Conservation (phyloP, 2,113 vertebrate species). For the Varanus salvator region DNA sequence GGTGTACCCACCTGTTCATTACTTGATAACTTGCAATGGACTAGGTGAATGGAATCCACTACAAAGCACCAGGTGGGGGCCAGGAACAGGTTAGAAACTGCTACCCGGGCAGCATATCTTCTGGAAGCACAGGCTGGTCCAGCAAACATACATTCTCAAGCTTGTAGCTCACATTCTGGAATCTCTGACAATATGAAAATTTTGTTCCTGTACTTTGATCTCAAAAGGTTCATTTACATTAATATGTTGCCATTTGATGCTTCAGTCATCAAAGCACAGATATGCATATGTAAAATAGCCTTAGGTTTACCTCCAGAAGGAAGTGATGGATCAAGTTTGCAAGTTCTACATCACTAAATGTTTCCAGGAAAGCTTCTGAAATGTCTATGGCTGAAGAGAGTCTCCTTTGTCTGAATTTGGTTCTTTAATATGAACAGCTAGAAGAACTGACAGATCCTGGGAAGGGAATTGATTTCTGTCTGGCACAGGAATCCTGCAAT, state of each 20-base stretch:
- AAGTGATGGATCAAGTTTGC: not conserved
- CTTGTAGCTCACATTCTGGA: not conserved
- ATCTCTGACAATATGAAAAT: not conserved
- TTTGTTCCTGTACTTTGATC: not conserved
- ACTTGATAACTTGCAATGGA: not conserved
- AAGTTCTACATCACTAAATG: not conserved
- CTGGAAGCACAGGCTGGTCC: not conserved
- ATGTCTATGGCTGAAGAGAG: too few relatives aligned
- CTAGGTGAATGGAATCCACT: not conserved
- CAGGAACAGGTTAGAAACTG: not conserved
- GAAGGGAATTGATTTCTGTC: too few relatives aligned
- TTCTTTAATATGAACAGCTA: not conserved
- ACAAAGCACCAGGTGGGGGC: not conserved
- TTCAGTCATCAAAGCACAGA: not conserved
- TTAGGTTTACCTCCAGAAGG: not conserved
- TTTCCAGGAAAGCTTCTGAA: not conserved
- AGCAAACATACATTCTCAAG: not conserved
- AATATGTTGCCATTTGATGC: not conserved
- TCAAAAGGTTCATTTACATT: not conserved
- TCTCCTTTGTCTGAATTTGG: not conserved
- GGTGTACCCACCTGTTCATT: not conserved
- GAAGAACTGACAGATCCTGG: not conserved
- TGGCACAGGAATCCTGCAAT: not conserved
- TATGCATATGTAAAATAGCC: not conserved
- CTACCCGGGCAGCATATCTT: too few relatives aligned